A percentile compares a stretch with the other conserved stretches of the same genome.
Evolutionary conservation across 2,888 invertebrate species (phyloP).

Genomic region (Tipula vernalis): DNA sequence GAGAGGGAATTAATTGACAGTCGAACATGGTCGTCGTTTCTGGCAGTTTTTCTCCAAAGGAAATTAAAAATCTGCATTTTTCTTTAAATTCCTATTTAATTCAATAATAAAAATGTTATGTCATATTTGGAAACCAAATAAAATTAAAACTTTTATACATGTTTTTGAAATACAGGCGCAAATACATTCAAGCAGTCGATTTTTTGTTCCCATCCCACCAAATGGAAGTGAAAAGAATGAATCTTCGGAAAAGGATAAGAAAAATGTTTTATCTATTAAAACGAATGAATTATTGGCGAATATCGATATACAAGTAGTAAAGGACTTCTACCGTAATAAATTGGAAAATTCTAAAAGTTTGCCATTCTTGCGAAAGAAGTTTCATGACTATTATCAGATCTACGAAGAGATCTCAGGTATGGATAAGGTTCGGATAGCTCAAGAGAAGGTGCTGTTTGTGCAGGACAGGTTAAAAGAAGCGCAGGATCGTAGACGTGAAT

Average conservation of each 20-base stretch:
- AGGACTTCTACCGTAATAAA: neutral
- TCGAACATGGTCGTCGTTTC: neutral
- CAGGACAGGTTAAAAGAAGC: conserved; percentile 10
- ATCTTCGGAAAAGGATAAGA: neutral
- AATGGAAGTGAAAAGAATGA: neutral
- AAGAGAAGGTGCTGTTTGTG: neutral
- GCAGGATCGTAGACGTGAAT: neutral
- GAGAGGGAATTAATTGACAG: neutral
- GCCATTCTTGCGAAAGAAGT: neutral
- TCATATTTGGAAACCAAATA: neutral
- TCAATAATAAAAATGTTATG: neutral
- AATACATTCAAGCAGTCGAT: neutral
- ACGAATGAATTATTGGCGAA: neutral
- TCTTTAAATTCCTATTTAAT: neutral
- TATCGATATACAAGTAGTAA: neutral
- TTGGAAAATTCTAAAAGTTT: neutral
- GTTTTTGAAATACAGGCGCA: neutral
- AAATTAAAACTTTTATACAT: neutral
- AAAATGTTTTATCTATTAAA: neutral
- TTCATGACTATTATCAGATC: neutral
- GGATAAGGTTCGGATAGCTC: conserved; percentile 12
- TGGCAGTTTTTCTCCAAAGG: neutral
- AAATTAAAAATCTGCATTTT: neutral
- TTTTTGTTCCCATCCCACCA: neutral
- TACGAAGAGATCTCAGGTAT: conserved; percentile 10